These are phyloP conservation scores for Hypselothyrea guttata DNA, from an alignment of 2,888 invertebrate genomes.

Conservation along the genomic window DNA sequence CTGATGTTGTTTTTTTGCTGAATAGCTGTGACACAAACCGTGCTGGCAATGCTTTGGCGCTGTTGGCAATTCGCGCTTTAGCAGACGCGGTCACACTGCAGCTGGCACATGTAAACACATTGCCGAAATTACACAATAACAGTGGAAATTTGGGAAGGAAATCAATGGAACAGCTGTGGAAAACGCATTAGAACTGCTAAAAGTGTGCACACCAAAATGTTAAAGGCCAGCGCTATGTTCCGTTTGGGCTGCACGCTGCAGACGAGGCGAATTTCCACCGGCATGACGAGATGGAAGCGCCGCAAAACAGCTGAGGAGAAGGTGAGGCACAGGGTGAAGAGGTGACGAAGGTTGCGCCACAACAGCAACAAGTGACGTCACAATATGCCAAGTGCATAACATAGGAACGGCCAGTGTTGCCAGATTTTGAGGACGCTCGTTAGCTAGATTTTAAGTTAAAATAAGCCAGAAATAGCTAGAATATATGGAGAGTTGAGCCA, in stretches of 20 bases:
- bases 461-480: too few species aligned
- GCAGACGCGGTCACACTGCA: conserved; percentile 23
- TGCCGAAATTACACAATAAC: conserved; percentile 44
- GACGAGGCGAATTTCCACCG: conserved; percentile 49
- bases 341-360: conserved; percentile 11
- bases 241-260: conserved; percentile 22
- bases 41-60: not conserved
- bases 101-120: conserved; percentile 5
- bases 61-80: too few species aligned
- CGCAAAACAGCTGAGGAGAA: conserved; percentile 86
- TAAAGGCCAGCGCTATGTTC: conserved; percentile 29
- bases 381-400: not conserved
- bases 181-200: too few species aligned
- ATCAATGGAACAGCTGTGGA: conserved; percentile 11
- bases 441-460: too few species aligned
- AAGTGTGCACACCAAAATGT: conserved; percentile 28
- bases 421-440: too few species aligned
- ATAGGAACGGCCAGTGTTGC: too few species aligned
- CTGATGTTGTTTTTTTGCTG: not conserved
- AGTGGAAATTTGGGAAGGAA: conserved; percentile 6
- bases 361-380: conserved; percentile 20
- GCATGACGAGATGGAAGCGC: conserved; percentile 83
- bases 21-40: not conserved
- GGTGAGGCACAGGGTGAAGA: conserved; percentile 80
- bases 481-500: too few species aligned